Percentiles rank a stretch among this genome's conserved stretches.
Conservation (phyloP, 1,140 invertebrate species). For the Aphelinus atriplicis region DNA sequence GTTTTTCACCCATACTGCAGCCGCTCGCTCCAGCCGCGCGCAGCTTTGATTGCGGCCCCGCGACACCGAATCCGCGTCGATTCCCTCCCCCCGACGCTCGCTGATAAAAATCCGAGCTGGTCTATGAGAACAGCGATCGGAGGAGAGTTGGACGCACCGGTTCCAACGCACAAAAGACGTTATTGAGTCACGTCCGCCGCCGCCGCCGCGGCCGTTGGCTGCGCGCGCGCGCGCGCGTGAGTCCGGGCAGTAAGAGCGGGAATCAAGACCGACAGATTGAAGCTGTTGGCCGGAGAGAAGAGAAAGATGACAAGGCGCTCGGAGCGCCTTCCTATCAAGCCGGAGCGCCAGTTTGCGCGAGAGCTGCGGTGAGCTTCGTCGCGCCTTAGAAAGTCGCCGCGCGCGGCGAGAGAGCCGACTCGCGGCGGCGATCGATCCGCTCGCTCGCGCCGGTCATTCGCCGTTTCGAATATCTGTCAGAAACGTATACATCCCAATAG, state of each 20-base stretch:
- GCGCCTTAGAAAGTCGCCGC: slow-evolving; percentile 53
- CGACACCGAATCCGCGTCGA: no score
- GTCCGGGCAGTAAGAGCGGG: background rate
- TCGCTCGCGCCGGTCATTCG: no score
- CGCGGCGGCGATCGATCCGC: slow-evolving; percentile 22
- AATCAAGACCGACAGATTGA: slow-evolving; percentile 41
- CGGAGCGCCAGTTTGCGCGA: slow-evolving; percentile 19
- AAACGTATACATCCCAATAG: no score
- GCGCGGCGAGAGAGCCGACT: slow-evolving; percentile 32
- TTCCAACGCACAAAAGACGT: slow-evolving; percentile 26
- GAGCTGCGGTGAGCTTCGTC: slow-evolving; percentile 9
- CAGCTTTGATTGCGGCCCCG: no score
- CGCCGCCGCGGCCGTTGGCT: background rate
- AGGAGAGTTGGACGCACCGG: background rate
- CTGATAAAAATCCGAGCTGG: no score
- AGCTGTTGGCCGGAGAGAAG: slow-evolving; percentile 6
- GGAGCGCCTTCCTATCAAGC: no score
- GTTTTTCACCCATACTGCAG: background rate
- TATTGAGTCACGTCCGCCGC: slow-evolving; percentile 32
- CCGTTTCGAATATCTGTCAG: no score
- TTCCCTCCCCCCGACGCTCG: no score
- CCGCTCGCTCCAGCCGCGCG: no score
- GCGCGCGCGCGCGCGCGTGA: background rate
- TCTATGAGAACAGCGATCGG: no score
- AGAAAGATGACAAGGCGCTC: background rate